These are phyloP conservation scores for Periophthalmus magnuspinnatus DNA, from an alignment of 2,797 vertebrate species.

Conservation along the genomic window DNA sequence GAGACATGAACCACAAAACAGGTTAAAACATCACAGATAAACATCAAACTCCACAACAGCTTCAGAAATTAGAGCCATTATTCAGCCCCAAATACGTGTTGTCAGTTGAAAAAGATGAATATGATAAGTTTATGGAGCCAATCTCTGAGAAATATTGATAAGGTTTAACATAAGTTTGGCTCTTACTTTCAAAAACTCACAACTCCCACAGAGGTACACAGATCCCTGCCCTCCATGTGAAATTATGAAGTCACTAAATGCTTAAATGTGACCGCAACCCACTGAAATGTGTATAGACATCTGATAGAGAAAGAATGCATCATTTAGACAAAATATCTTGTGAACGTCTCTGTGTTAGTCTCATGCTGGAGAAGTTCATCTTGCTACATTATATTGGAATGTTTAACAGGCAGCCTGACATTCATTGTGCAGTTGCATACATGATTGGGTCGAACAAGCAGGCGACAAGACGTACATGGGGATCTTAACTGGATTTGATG, in stretches of 20 bases:
- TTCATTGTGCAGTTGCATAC: conserved; percentile 75
- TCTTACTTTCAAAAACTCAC: too few species aligned
- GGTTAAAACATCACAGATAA: not conserved
- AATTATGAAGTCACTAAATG: not conserved
- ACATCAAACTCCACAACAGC: too few species aligned
- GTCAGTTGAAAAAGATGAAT: too few species aligned
- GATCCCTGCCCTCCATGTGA: not conserved
- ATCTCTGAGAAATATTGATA: too few species aligned
- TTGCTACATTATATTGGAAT: conserved; percentile 66
- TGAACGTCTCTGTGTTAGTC: conserved; percentile 30
- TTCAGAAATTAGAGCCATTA: too few species aligned
- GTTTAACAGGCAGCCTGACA: conserved; percentile 65
- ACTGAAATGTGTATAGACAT: conserved; percentile 13
- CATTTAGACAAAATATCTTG: conserved; percentile 22
- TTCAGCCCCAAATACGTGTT: too few species aligned
- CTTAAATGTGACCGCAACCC: not conserved
- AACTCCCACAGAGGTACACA: too few species aligned
- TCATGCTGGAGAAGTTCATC: conserved; percentile 40
- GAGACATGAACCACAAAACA: not conserved
- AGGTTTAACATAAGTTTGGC: too few species aligned
- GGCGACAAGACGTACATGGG: conserved; percentile 51
- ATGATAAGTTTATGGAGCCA: too few species aligned
- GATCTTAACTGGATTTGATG: conserved; percentile 17
- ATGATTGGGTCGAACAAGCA: conserved; percentile 58
- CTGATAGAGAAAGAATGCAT: conserved; percentile 10